These are phyloP conservation scores for Atrina japonica DNA, from an alignment of 2,888 invertebrate species.

Conservation along the genomic window DNA sequence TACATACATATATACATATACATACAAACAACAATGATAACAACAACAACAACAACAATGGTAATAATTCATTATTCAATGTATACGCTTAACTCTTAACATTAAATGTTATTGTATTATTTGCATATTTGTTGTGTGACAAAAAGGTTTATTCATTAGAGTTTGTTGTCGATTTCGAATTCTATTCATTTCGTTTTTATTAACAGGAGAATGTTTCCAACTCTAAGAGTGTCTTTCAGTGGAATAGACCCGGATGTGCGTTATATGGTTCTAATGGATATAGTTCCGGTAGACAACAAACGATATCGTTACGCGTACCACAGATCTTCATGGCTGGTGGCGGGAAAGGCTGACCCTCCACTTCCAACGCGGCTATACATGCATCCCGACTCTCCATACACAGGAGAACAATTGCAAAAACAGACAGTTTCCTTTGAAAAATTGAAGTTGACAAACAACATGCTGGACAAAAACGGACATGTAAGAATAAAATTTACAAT, in stretches of 20 bases:
- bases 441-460: conserved; percentile 98
- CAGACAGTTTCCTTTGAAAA: conserved; percentile 99
- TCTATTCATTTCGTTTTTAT: conserved; percentile 12
- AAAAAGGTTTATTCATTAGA: too few species aligned
- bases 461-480: conserved; percentile 85
- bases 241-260: conserved; percentile 84
- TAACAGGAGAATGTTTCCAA: conserved; percentile 98
- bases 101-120: too few species aligned
- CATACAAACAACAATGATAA: too few species aligned
- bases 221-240: conserved; percentile 95
- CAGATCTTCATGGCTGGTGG: conserved; percentile 98
- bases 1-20: too few species aligned
- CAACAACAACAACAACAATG: too few species aligned
- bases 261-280: conserved; percentile 96
- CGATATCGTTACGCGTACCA: conserved; percentile 97
- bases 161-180: too few species aligned
- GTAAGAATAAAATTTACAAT: conserved; percentile 67
- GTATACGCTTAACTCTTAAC: too few species aligned
- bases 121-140: too few species aligned
- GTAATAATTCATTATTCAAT: too few species aligned
- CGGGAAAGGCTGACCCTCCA: conserved; percentile 98
- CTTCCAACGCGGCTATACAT: conserved; percentile 94
- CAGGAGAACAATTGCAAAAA: conserved; percentile 96
- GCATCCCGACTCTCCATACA: conserved; percentile 98
- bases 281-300: conserved; percentile 97